phyloP scores from a whole-genome alignment of 2,888 invertebrate species.

The Acrobasis suavella region DNA sequence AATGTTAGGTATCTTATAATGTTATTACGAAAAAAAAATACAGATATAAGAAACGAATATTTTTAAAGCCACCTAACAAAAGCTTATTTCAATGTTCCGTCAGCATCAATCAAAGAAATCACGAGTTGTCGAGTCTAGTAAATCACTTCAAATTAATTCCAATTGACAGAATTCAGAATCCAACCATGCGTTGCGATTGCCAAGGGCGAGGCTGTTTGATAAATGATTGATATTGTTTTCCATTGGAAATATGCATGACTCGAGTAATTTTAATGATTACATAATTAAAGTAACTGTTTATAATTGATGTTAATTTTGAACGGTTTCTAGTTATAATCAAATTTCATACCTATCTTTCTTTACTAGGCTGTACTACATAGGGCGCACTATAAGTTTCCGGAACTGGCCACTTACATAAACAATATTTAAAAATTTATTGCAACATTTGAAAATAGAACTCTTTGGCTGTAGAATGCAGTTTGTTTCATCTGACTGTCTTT shows the following conservation, averaged over 20 bases:
- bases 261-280: not conserved
- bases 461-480: no score
- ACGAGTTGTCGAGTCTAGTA: not conserved
- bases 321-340: not conserved
- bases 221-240: conserved; percentile 15
- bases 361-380: no score
- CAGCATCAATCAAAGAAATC: conserved; percentile 20
- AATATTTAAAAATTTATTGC: no score
- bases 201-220: conserved; percentile 24
- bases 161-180: conserved; percentile 12
- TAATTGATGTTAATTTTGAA: not conserved
- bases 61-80: not conserved
- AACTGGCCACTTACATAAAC: no score
- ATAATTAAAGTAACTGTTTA: not conserved
- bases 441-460: no score
- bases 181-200: conserved; percentile 30
- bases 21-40: no score
- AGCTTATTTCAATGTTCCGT: conserved; percentile 12
- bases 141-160: conserved; percentile 3
- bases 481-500: no score
- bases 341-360: no score
- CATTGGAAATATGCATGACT: not conserved
- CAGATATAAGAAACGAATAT: no score
- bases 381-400: no score
- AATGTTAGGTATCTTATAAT: no score